These are phyloP conservation scores for Gephyroberyx darwinii DNA, from an alignment of 2,797 vertebrate genomes.

Conservation along the genomic window DNA sequence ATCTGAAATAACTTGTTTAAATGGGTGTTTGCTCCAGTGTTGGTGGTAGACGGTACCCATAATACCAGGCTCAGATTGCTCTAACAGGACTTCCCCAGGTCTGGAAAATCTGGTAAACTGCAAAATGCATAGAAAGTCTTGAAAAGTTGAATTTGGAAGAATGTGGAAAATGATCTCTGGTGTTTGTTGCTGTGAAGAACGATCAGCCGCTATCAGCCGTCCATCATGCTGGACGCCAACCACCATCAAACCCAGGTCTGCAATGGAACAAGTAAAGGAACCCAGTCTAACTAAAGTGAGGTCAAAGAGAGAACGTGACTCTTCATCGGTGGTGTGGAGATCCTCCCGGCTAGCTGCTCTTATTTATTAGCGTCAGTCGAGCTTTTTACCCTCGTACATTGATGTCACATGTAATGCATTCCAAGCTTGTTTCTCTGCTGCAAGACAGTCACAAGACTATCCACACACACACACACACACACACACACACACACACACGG, in stretches of 20 bases:
- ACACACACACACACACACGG: neutral
- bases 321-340: too few relatives aligned
- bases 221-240: too few relatives aligned
- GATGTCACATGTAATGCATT: conserved; percentile 39
- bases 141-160: too few relatives aligned
- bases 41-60: neutral
- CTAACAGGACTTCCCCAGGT: neutral
- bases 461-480: neutral
- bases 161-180: neutral
- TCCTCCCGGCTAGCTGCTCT: neutral
- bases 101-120: neutral
- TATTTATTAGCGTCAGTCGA: conserved; percentile 53
- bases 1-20: too few relatives aligned
- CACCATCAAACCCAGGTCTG: too few relatives aligned
- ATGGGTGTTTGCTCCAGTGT: neutral
- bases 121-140: neutral
- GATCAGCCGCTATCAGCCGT: too few relatives aligned
- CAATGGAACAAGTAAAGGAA: neutral
- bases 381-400: conserved; percentile 14
- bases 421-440: conserved; percentile 10
- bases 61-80: neutral
- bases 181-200: too few relatives aligned
- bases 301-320: too few relatives aligned
- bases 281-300: neutral
- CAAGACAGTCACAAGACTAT: conserved; percentile 31